A percentile compares a stretch with the other conserved stretches of the same genome.
These are phyloP conservation scores for Scaptomyza graminum DNA, from an alignment of 1,140 invertebrate species.

Conservation along the genomic window DNA sequence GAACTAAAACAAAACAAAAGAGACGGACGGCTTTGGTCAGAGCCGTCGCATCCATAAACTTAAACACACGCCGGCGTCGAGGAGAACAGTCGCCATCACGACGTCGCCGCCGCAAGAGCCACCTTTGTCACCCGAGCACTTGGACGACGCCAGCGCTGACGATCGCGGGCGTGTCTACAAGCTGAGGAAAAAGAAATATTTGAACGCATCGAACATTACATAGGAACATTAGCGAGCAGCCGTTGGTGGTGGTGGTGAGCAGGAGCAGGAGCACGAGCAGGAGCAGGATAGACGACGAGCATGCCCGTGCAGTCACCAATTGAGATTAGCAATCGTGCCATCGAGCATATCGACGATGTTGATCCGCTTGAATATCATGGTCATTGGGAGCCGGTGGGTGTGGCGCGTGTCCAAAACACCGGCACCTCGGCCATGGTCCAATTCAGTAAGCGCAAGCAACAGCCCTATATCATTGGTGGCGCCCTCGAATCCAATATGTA, in stretches of 20 bases:
- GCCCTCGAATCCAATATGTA: constrained; percentile 87
- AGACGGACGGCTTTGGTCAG: constrained; percentile 32
- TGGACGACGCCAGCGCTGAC: constrained; percentile 72
- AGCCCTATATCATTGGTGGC: constrained; percentile 85
- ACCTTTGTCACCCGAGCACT: constrained; percentile 68
- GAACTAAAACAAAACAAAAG: too few species aligned
- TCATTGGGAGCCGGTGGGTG: constrained; percentile 84
- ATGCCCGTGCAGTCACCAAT: constrained; percentile 85
- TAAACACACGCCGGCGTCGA: constrained; percentile 67
- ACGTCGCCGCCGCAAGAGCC: constrained; percentile 77
- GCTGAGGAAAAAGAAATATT: constrained; percentile 82
- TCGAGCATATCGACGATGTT: constrained; percentile 85
- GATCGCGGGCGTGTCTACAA: constrained; percentile 83
- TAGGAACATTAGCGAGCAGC: constrained; percentile 42
- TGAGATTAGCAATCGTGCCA: constrained; percentile 84
- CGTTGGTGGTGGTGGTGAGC: constrained; percentile 4
- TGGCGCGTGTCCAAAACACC: constrained; percentile 79
- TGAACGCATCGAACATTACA: constrained; percentile 70
- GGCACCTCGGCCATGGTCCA: constrained; percentile 83
- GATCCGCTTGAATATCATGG: constrained; percentile 85
- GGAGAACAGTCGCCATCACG: constrained; percentile 78
- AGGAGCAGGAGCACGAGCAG: constrained; percentile 6
- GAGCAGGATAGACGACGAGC: constrained; percentile 5
- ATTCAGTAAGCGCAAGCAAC: constrained; percentile 77
- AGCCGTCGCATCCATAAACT: constrained; percentile 39